Evolutionary conservation across 2,113 vertebrate genomes (phyloP).

Genomic region (Nyctibius bracteatus): DNA sequence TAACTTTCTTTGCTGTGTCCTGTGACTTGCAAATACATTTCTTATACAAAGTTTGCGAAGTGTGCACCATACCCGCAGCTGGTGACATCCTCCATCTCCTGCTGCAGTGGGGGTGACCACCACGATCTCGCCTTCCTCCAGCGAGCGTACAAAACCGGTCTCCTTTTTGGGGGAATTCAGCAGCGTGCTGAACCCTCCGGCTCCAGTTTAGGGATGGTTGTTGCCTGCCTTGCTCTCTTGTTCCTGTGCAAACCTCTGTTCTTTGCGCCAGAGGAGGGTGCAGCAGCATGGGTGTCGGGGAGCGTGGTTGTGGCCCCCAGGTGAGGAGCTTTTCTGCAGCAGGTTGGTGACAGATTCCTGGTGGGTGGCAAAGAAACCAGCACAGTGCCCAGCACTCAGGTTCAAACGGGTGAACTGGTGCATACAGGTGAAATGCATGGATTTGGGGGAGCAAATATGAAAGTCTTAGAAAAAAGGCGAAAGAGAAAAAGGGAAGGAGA

Average conservation of each 20-base stretch:
- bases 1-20: not conserved
- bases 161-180: not conserved
- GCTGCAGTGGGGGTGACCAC: too few relatives aligned
- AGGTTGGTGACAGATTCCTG: not conserved
- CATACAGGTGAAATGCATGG: not conserved
- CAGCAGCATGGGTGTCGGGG: not conserved
- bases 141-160: not conserved
- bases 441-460: not conserved
- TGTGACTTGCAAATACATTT: not conserved
- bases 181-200: not conserved
- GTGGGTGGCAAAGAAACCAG: not conserved
- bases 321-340: not conserved
- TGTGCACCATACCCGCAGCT: fast-evolving
- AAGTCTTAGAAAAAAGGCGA: not conserved
- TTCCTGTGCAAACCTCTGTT: not conserved
- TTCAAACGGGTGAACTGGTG: not conserved
- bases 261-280: not conserved
- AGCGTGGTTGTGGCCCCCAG: fast-evolving
- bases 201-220: not conserved
- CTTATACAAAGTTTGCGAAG: too few relatives aligned
- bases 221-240: not conserved
- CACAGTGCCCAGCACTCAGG: fast-evolving
- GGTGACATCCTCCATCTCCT: fast-evolving
- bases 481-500: not conserved
- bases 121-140: fast-evolving